Conservation (phyloP, 2,888 invertebrate species). For the Parapristionchus giblindavisi region DNA sequence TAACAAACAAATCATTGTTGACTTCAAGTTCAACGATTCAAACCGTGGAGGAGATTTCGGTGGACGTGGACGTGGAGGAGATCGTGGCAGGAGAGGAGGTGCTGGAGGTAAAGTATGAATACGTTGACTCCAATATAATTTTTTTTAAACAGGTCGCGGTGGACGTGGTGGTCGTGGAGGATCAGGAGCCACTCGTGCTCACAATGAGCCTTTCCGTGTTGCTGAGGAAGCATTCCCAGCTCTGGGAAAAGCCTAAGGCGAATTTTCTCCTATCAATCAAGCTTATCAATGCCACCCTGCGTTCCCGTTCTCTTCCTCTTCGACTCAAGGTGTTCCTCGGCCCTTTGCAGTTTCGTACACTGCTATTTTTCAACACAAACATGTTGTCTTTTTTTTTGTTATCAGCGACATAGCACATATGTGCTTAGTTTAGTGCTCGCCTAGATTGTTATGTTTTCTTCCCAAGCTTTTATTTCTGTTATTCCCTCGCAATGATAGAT, state of each 20-base stretch:
- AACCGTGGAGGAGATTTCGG: constrained; percentile 45
- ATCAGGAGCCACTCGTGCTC: constrained; percentile 20
- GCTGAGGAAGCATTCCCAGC: constrained; percentile 62
- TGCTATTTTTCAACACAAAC: background rate
- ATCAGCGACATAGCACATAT: constrained; percentile 13
- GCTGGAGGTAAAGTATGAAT: background rate
- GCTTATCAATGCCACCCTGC: constrained; percentile 12
- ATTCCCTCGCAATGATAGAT: constrained; percentile 16
- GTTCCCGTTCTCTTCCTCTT: constrained; percentile 38
- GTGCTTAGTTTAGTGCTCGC: constrained; percentile 29
- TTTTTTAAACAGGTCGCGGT: constrained; percentile 37
- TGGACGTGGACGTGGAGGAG: constrained; percentile 52
- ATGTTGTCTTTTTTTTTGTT: constrained; percentile 2
- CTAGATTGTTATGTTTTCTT: constrained; percentile 30
- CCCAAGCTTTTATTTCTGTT: constrained; percentile 9
- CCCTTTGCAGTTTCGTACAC: constrained; percentile 2
- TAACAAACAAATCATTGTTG: constrained; percentile 55
- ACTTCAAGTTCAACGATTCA: constrained; percentile 53
- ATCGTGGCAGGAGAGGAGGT: constrained; percentile 41
- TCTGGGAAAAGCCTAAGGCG: constrained; percentile 49
- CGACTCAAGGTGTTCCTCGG: constrained; percentile 11
- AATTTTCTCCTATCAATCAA: constrained; percentile 10
- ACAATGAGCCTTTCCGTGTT: constrained; percentile 50
- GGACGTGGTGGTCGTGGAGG: constrained; percentile 50
- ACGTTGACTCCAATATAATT: background rate